Conservation (phyloP, 2,797 vertebrate species). For the Danio kyathit region DNA sequence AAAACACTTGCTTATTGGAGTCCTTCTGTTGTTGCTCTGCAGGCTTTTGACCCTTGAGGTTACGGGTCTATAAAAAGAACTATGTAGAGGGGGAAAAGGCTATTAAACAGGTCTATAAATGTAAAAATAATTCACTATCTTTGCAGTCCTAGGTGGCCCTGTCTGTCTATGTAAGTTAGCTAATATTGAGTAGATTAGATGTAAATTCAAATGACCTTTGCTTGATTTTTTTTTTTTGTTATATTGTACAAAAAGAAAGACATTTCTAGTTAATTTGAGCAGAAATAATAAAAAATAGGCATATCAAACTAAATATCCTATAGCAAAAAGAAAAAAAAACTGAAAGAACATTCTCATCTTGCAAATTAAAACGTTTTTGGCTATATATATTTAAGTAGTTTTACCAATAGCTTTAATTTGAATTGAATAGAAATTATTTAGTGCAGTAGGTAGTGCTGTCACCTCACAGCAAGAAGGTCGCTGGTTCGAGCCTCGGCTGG, state of each 20-base stretch:
- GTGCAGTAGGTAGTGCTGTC: too few relatives aligned
- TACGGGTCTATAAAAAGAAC: constrained; percentile 18
- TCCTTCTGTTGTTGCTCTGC: not conserved
- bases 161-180: not conserved
- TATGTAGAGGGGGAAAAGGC: not conserved
- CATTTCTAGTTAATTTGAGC: too few relatives aligned
- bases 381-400: too few relatives aligned
- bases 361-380: too few relatives aligned
- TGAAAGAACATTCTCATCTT: too few relatives aligned
- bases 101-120: constrained; percentile 7
- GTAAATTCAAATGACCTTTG: not conserved
- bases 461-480: too few relatives aligned
- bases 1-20: constrained; percentile 13
- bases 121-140: not conserved
- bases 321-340: too few relatives aligned
- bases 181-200: not conserved
- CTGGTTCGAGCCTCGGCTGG: too few relatives aligned
- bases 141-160: not conserved
- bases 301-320: not conserved
- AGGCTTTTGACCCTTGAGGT: constrained; percentile 15
- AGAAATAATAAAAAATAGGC: too few relatives aligned
- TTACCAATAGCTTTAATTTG: too few relatives aligned
- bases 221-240: not conserved
- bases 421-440: too few relatives aligned
- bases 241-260: not conserved